phyloP scores from a whole-genome alignment of 2,888 invertebrate species.

The Oligia fasciuncula region DNA sequence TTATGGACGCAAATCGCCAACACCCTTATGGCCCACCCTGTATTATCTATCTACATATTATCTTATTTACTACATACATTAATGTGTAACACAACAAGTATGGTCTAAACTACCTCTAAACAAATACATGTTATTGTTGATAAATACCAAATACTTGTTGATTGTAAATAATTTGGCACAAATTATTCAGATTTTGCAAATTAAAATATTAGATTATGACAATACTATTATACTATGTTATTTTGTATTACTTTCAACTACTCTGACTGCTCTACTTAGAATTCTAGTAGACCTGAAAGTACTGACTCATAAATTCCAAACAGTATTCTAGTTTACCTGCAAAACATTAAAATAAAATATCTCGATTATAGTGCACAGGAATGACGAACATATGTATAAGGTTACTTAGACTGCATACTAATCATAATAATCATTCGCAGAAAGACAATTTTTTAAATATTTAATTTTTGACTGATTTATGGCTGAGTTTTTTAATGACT shows the following conservation, averaged over 20 bases:
- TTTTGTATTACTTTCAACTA: constrained; percentile 71
- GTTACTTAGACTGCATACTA: background rate
- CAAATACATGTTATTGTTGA: constrained; percentile 24
- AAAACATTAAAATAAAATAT: constrained; percentile 64
- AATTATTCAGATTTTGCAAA: background rate
- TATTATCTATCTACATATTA: constrained; percentile 1
- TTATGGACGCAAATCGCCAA: too few relatives aligned
- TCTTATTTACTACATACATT: background rate
- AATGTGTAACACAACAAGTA: background rate
- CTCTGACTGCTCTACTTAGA: constrained; percentile 84
- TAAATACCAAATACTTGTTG: constrained; percentile 13
- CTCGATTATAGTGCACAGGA: background rate
- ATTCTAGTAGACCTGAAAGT: constrained; percentile 70
- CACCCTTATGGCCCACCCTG: too few relatives aligned
- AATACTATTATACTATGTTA: constrained; percentile 32
- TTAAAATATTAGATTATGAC: background rate
- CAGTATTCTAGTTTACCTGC: constrained; percentile 81
- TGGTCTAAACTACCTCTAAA: constrained; percentile 1
- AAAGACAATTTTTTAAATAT: too few relatives aligned
- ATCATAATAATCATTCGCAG: background rate
- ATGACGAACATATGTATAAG: background rate
- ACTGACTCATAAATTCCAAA: constrained; percentile 83
- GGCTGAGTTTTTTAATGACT: background rate
- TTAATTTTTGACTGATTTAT: background rate
- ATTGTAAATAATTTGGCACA: constrained; percentile 5